Base-by-base conservation (phyloP, 2,797 vertebrate species). In the Falco columbarius region DNA sequence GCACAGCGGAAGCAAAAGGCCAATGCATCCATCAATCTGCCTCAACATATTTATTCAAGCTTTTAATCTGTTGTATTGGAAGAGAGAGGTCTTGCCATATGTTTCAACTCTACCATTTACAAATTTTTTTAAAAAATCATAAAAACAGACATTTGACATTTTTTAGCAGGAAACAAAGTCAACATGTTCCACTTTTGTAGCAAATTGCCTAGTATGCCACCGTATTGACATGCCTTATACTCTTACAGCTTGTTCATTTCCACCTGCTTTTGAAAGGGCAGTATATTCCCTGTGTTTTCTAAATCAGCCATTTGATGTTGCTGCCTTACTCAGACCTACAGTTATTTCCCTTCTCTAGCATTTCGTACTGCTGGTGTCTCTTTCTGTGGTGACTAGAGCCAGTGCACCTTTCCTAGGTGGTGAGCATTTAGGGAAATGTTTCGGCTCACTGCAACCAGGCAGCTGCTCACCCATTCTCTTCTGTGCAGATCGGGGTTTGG, bases 401-500 rank as follows among this genome's bases (percentile, higher is more conserved):
- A 40, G 36, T 70, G 58, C 44, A 30, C 10, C 58, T 67, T 79
- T 70, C 80, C 36, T 16, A 46, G 52, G 62, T 1, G 4, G 5
- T 38, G 44, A 95, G 20, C 4, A 0, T 61, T 74, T 44, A 59
- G 32, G 63, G 42, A 51, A 80, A 54, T 6, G 3, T 20, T 74
- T 26, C 1, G 1, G 10, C 8, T 74, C 8, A 1, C 44, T 9
- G 30, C 9, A 3, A 49, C 12, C 15, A 2, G 23, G 83, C 85
- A 95, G 80, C 47, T 11, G n/a, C 92, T 98, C 92, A 98, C 56
- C 12, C 9, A 0, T 61, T 98, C 90, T 97, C 61, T 95, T 97
- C 96, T 95, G 65, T 86, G 22, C 97, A 99, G 99, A 99, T 99
- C 68, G 99, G 99, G 14, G 98, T 99, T 82, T 99, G 99, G 99